phyloP scores from a whole-genome alignment of 35 echinoderm and acorn worm species.

The Ophioderma brevispina region DNA sequence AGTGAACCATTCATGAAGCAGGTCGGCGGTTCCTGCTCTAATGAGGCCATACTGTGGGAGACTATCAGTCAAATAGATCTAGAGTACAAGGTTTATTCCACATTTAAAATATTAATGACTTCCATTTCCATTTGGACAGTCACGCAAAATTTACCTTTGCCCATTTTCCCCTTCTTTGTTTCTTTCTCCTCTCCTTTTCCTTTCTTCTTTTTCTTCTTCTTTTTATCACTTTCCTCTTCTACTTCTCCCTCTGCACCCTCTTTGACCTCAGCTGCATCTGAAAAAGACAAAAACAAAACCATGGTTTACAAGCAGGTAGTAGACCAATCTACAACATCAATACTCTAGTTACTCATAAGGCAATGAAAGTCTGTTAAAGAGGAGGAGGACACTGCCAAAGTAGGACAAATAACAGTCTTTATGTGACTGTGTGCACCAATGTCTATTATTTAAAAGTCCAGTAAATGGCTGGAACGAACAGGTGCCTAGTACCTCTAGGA shows the following conservation, averaged over 20 bases:
- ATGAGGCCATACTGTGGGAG: too few relatives aligned
- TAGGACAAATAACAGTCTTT: neutral
- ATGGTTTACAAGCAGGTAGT: neutral
- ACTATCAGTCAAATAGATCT: too few relatives aligned
- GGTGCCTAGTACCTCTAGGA: too few relatives aligned
- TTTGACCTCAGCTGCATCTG: neutral
- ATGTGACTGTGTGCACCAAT: neutral
- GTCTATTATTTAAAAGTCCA: too few relatives aligned
- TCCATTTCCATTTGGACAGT: neutral
- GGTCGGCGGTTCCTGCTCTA: too few relatives aligned
- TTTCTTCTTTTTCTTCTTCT: slow-evolving; percentile 78
- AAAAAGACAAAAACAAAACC: neutral
- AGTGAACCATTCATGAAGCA: too few relatives aligned
- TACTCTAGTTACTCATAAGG: too few relatives aligned
- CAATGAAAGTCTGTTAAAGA: too few relatives aligned
- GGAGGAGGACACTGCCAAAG: neutral
- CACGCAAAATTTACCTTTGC: slow-evolving; percentile 39
- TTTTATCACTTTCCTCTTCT: slow-evolving; percentile 53
- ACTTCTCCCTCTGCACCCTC: slow-evolving; percentile 43
- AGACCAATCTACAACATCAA: neutral
- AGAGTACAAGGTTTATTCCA: too few relatives aligned
- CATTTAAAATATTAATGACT: too few relatives aligned
- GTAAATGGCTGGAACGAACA: too few relatives aligned
- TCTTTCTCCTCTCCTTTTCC: slow-evolving; percentile 63
- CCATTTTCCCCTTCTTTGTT: slow-evolving; percentile 62